Percentiles rank a stretch among this genome's conserved stretches.
Evolutionary conservation across 2,113 vertebrate species (phyloP).

Genomic region (Sitta europaea): DNA sequence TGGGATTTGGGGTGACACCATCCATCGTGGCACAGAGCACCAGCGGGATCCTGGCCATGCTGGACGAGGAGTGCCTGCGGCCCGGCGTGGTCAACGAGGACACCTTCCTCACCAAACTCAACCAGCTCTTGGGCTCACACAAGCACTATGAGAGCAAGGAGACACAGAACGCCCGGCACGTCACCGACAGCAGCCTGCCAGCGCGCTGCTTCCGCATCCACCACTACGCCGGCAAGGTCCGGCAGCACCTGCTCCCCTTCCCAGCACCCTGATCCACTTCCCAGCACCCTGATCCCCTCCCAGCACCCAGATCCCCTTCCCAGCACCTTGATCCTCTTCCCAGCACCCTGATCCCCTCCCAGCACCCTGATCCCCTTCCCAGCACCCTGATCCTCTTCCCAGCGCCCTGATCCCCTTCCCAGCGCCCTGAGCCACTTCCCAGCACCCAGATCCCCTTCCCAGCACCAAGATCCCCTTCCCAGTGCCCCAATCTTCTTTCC

Average conservation of each 20-base stretch:
- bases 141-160: constrained; percentile 74
- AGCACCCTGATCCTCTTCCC: accelerated
- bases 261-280: accelerated
- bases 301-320: accelerated
- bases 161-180: constrained; percentile 64
- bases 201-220: constrained; percentile 73
- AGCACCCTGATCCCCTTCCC: accelerated
- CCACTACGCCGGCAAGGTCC: constrained; percentile 81
- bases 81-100: constrained; percentile 74
- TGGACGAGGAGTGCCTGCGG: constrained; percentile 80
- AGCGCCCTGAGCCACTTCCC: accelerated
- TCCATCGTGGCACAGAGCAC: background rate
- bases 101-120: constrained; percentile 77
- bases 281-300: accelerated
- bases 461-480: accelerated
- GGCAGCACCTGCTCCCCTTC: background rate
- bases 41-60: constrained; percentile 75
- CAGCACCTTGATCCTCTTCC: accelerated
- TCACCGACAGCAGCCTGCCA: constrained; percentile 63
- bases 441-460: accelerated
- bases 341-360: accelerated
- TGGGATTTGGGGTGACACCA: background rate
- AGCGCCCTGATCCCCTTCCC: accelerated
- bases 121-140: constrained; percentile 65
- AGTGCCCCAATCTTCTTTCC: accelerated